Base-by-base conservation (phyloP, 2,797 vertebrate species). In the Cryptoblepharus egeriae region DNA sequence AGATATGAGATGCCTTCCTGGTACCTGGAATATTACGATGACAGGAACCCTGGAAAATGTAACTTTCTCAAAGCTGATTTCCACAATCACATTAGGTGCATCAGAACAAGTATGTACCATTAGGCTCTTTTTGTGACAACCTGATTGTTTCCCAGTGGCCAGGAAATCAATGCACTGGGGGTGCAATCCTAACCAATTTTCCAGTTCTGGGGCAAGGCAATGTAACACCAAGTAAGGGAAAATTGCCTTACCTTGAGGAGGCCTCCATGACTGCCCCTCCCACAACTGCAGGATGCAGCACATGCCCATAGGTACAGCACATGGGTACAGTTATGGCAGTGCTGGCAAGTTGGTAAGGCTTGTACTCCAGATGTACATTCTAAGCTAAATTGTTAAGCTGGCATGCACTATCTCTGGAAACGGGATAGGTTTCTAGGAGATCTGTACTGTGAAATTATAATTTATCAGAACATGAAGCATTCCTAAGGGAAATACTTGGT, bases 111-210 rank as follows among this genome's bases (percentile, higher is more conserved):
- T 1, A 35, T 57, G 13, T 26, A 52, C 10, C 49, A 52, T 52
- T 3, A 2, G 49, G 11, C 1, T 57, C 49, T 12, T 57, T 0
- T 1, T 57, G 12, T n/a, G n/a, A n/a, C n/a, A n/a, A n/a, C 5
- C 30, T 58, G 6, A n/a, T 26, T 37, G 32, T 58, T 58, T 2
- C 64, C 32, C n/a, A n/a, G n/a, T n/a, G n/a, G n/a, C n/a, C n/a
- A n/a, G n/a, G n/a, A n/a, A n/a, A n/a, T n/a, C n/a, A n/a, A n/a
- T n/a, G n/a, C n/a, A n/a, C n/a, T n/a, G n/a, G n/a, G n/a, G n/a
- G n/a, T n/a, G n/a, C n/a, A n/a, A n/a, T n/a, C n/a, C n/a, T n/a
- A n/a, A n/a, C n/a, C n/a, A n/a, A n/a, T n/a, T n/a, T n/a, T n/a
- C n/a, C n/a, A n/a, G n/a, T n/a, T n/a, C n/a, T n/a, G n/a, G n/a